Conservation (phyloP, 2,888 invertebrate species). For the Sinotaia quadrata region DNA sequence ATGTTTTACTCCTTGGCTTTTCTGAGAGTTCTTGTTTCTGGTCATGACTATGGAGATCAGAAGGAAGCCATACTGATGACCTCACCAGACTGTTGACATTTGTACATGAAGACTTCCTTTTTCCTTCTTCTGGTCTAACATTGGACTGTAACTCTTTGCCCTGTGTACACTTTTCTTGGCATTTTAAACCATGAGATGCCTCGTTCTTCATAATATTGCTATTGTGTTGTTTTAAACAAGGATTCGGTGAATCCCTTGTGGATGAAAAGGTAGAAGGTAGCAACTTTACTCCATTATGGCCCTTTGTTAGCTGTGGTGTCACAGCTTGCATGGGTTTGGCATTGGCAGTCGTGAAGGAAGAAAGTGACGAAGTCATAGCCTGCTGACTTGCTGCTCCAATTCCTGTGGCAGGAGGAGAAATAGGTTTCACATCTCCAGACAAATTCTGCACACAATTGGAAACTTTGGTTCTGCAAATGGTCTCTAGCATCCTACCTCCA, state of each 20-base stretch:
- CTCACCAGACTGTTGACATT: neutral
- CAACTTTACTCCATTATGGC: too few species aligned
- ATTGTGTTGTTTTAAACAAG: too few species aligned
- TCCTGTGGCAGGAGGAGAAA: neutral
- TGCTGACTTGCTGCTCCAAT: neutral
- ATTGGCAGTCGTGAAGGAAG: neutral
- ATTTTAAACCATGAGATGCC: too few species aligned
- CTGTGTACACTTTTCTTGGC: too few species aligned
- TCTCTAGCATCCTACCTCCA: neutral
- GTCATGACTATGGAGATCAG: too few species aligned
- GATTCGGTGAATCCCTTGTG: too few species aligned
- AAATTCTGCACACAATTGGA: neutral
- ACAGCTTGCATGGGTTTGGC: conserved; percentile 11
- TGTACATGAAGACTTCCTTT: neutral
- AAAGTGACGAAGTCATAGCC: neutral
- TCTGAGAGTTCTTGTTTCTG: neutral
- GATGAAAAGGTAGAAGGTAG: too few species aligned
- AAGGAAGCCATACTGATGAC: neutral
- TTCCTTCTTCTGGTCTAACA: too few species aligned
- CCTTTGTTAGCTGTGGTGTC: conserved; percentile 11
- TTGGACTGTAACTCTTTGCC: too few species aligned
- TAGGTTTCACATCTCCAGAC: neutral
- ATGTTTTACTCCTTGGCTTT: neutral
- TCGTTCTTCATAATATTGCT: too few species aligned
- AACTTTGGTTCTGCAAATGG: neutral